phyloP scores from a whole-genome alignment of 2,888 invertebrate genomes.

The Drosophila birchii region DNA sequence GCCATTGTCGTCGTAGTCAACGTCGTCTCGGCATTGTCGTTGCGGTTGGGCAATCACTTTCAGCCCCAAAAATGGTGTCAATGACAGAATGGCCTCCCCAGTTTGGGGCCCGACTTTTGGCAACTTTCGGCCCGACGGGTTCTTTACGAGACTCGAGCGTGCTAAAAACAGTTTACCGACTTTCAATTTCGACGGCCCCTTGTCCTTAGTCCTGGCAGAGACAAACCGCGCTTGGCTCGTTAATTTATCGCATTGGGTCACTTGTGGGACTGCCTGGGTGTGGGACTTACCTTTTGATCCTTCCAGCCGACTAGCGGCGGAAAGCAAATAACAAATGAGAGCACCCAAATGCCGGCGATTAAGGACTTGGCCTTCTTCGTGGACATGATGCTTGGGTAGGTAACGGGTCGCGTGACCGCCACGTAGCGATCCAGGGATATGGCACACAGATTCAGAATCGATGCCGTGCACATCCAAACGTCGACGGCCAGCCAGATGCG shows the following conservation, averaged over 20 bases:
- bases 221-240: slow-evolving; percentile 36
- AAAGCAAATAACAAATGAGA: slow-evolving; percentile 98
- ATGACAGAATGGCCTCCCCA: slow-evolving; percentile 57
- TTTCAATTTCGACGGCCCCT: slow-evolving; percentile 31
- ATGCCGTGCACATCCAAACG: slow-evolving; percentile 99
- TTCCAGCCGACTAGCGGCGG: slow-evolving; percentile 98
- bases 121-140: slow-evolving; percentile 12
- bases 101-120: slow-evolving; percentile 18
- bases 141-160: slow-evolving; percentile 30
- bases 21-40: slow-evolving; percentile 17
- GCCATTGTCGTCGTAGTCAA: slow-evolving; percentile 16
- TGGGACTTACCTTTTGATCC: slow-evolving; percentile 87
- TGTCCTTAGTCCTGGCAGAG: slow-evolving; percentile 29
- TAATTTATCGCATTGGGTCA: slow-evolving; percentile 47
- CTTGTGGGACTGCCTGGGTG: slow-evolving; percentile 11
- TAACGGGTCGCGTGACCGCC: slow-evolving; percentile 97
- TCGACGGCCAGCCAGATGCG: slow-evolving; percentile 98
- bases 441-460: slow-evolving; percentile 97
- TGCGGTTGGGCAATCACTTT: slow-evolving; percentile 49
- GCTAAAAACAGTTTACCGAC: slow-evolving; percentile 35
- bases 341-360: slow-evolving; percentile 96
- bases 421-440: slow-evolving; percentile 98
- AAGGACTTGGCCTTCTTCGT: slow-evolving; percentile 93
- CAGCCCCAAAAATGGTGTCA: slow-evolving; percentile 67
- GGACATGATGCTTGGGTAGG: slow-evolving; percentile 96